Evolutionary conservation across 2,797 vertebrate species (phyloP).

Genomic region (Acanthurus leucopareius): DNA sequence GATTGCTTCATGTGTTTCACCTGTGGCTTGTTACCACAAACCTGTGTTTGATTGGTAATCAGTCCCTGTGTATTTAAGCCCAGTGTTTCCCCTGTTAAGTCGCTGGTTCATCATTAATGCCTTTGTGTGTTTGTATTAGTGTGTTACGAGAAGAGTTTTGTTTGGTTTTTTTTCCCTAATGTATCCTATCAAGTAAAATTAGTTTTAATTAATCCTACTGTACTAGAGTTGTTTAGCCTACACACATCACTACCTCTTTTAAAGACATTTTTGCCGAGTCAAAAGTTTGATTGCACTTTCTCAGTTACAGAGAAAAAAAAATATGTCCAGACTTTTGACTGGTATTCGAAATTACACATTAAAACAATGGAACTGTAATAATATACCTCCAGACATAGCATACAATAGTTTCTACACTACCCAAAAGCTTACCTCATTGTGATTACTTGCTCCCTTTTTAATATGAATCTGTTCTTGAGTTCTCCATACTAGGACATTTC

Average conservation of each 20-base stretch:
- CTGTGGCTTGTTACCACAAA: too few relatives aligned
- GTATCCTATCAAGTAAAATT: neutral
- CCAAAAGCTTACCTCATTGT: neutral
- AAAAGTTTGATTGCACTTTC: neutral
- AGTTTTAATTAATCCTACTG: neutral
- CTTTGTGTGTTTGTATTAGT: too few relatives aligned
- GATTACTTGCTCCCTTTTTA: constrained; percentile 1
- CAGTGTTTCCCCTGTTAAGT: too few relatives aligned
- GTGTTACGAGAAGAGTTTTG: too few relatives aligned
- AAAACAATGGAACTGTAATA: neutral
- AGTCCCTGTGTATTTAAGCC: too few relatives aligned
- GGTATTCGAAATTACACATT: too few relatives aligned
- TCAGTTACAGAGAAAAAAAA: too few relatives aligned
- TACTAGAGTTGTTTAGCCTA: neutral
- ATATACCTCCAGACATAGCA: neutral
- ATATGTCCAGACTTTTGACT: too few relatives aligned
- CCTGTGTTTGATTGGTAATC: too few relatives aligned
- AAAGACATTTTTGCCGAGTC: neutral
- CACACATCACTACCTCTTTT: neutral
- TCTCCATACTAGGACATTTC: constrained; percentile 21
- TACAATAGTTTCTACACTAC: neutral
- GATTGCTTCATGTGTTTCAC: too few relatives aligned
- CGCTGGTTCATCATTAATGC: too few relatives aligned
- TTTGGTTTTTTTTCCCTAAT: too few relatives aligned
- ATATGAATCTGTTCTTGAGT: constrained; percentile 12